Evolutionary conservation across 2,797 vertebrate species (phyloP).

Genomic region (Melanotaenia maccullochi): DNA sequence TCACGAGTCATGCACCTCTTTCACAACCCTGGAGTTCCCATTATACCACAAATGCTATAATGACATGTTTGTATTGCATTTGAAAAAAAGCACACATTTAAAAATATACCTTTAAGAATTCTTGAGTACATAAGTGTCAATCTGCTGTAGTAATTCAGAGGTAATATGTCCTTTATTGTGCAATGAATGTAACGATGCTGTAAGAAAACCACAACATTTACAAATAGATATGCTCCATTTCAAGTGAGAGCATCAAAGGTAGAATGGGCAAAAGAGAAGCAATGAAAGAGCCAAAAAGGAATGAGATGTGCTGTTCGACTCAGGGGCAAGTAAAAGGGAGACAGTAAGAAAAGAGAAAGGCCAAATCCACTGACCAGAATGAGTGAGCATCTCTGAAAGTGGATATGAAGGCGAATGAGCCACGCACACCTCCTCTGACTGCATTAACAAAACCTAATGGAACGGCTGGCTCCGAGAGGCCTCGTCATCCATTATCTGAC

Average conservation of each 20-base stretch:
- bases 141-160: constrained; percentile 36
- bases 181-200: constrained; percentile 37
- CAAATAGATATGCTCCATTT: not conserved
- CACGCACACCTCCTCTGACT: constrained; percentile 77
- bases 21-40: constrained; percentile 65
- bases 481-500: constrained; percentile 84
- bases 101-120: constrained; percentile 32
- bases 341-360: constrained; percentile 42
- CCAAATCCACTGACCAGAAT: constrained; percentile 49
- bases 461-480: constrained; percentile 82
- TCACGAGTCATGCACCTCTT: constrained; percentile 35
- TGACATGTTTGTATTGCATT: not conserved
- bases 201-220: constrained; percentile 38
- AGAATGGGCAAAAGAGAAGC: not conserved
- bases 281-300: not conserved
- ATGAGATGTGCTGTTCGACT: constrained; percentile 11
- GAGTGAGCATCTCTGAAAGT: constrained; percentile 79
- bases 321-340: constrained; percentile 25
- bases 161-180: constrained; percentile 53
- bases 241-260: not conserved
- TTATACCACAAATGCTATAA: constrained; percentile 38
- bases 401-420: constrained; percentile 81
- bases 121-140: constrained; percentile 49
- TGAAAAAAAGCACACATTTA: not conserved
- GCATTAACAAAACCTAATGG: constrained; percentile 86